Evolutionary conservation across 2,888 invertebrate species (phyloP).

Genomic region (Tridacna gigas): DNA sequence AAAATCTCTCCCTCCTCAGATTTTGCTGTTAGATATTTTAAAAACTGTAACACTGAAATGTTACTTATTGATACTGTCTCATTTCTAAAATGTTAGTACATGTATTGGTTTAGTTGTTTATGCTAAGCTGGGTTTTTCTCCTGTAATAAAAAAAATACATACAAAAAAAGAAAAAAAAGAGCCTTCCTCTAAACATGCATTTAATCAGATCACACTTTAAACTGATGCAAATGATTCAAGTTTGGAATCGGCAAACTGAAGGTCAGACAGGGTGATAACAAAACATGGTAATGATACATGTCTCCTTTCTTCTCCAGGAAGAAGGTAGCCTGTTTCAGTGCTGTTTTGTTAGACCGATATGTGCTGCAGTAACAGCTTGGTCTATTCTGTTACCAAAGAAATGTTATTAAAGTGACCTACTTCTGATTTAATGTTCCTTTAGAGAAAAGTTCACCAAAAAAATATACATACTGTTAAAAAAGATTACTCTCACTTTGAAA

Average conservation of each 20-base stretch:
- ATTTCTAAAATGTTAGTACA: neutral
- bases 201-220: constrained; percentile 8
- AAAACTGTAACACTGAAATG: neutral
- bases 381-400: too few relatives aligned
- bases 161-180: constrained; percentile 4
- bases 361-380: too few relatives aligned
- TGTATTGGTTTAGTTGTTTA: neutral
- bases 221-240: neutral
- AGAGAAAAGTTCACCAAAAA: too few relatives aligned
- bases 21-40: too few relatives aligned
- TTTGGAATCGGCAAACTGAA: constrained; percentile 31
- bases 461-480: too few relatives aligned
- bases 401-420: too few relatives aligned
- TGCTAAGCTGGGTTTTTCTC: neutral
- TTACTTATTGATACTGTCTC: neutral
- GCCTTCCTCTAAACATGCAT: neutral
- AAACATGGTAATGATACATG: too few relatives aligned
- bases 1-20: too few relatives aligned
- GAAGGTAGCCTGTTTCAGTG: too few relatives aligned
- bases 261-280: neutral
- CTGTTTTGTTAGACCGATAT: too few relatives aligned
- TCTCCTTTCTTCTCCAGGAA: too few relatives aligned
- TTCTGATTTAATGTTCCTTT: too few relatives aligned
- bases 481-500: neutral
- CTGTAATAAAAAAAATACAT: neutral